These are phyloP conservation scores for Fukomys damarensis DNA, from an alignment of 2,113 vertebrate species.

Conservation along the genomic window DNA sequence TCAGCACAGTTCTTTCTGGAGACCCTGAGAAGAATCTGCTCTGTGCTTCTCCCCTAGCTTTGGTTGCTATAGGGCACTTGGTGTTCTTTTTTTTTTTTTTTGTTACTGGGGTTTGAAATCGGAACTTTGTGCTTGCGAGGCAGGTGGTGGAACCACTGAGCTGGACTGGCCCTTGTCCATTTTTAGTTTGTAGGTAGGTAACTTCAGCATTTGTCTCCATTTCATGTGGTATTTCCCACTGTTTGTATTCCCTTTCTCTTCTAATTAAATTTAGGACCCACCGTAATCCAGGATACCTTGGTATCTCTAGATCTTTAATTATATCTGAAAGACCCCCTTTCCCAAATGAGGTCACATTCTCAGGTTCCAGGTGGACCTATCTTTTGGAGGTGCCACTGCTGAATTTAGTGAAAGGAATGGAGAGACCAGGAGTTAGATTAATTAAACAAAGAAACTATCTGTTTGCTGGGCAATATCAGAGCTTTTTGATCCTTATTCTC, in stretches of 20 bases:
- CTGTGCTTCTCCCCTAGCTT: neutral
- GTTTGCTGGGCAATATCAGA: neutral
- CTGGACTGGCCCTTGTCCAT: too few relatives aligned
- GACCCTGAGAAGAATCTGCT: neutral
- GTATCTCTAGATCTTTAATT: neutral
- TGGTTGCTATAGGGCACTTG: neutral
- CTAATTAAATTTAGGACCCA: neutral
- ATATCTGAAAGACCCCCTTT: neutral
- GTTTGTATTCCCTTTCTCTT: neutral
- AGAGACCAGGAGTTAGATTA: conserved; percentile 11
- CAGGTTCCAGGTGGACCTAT: neutral
- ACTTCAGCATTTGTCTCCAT: neutral
- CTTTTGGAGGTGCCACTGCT: neutral
- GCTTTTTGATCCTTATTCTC: neutral
- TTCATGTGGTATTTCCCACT: neutral
- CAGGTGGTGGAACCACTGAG: too few relatives aligned
- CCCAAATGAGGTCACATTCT: neutral
- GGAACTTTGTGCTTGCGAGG: too few relatives aligned
- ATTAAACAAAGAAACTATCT: neutral
- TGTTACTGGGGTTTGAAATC: too few relatives aligned
- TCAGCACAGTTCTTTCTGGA: neutral
- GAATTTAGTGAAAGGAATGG: neutral
- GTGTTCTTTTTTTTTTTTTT: too few relatives aligned
- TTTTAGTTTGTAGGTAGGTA: neutral
- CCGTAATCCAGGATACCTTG: neutral